Evolutionary conservation across 2,797 vertebrate species (phyloP).

Genomic region (Eulemur mongoz): DNA sequence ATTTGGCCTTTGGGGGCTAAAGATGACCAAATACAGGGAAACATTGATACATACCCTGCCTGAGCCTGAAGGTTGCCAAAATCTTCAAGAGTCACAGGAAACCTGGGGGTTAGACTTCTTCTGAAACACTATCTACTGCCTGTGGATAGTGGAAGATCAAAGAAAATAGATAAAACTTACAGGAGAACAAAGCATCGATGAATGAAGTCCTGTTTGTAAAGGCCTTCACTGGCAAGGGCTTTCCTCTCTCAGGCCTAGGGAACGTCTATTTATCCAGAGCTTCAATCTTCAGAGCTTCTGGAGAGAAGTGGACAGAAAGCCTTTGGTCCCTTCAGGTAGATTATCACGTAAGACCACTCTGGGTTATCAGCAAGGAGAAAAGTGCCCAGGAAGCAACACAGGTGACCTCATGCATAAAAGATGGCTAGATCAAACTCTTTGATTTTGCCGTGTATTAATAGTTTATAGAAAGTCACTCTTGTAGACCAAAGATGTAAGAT

Average conservation of each 20-base stretch:
- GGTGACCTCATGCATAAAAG: neutral
- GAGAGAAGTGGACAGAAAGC: neutral
- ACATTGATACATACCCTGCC: rapidly evolving
- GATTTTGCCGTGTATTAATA: neutral
- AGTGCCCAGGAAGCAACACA: neutral
- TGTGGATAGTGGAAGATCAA: neutral
- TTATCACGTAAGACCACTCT: neutral
- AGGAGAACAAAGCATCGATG: neutral
- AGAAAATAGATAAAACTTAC: neutral
- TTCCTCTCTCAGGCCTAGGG: neutral
- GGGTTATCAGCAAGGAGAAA: neutral
- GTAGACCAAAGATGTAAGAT: neutral
- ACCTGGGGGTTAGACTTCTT: neutral
- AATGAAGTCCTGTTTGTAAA: neutral
- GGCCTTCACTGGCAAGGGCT: neutral
- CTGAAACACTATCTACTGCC: neutral
- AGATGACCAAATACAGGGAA: neutral
- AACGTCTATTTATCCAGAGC: neutral
- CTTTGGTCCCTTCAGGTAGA: neutral
- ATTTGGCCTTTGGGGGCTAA: neutral
- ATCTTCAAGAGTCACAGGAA: neutral
- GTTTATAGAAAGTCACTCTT: neutral
- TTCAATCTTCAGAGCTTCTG: neutral
- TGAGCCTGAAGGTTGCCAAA: neutral
- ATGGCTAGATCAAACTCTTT: neutral